Conservation (phyloP, 2,888 invertebrate species). For the Thelaira solivaga region DNA sequence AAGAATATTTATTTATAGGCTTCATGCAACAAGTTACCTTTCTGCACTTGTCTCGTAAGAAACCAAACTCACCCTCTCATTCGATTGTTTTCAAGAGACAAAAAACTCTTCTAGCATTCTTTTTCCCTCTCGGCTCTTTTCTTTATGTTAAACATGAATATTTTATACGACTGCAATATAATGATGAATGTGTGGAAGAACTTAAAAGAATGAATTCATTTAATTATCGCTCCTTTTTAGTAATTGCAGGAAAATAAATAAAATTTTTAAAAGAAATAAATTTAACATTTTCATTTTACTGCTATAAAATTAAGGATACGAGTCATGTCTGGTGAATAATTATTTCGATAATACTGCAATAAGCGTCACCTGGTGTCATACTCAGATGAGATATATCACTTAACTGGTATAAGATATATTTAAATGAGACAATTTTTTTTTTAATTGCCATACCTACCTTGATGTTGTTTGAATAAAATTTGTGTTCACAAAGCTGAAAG, state of each 20-base stretch:
- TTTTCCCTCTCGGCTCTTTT: neutral
- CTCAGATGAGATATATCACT: no score
- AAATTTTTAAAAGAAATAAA: neutral
- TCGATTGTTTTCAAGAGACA: neutral
- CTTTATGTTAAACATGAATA: slow-evolving; percentile 10
- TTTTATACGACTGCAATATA: slow-evolving; percentile 37
- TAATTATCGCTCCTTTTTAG: neutral
- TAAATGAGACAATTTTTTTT: no score
- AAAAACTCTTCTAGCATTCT: neutral
- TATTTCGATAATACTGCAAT: no score
- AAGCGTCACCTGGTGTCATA: no score
- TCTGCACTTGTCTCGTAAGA: slow-evolving; percentile 17
- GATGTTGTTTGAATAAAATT: no score
- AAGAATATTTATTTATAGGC: slow-evolving; percentile 69
- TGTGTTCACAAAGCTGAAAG: no score
- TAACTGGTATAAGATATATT: no score
- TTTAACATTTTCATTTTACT: no score
- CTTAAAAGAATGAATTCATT: slow-evolving; percentile 30
- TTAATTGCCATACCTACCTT: no score
- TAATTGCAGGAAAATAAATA: neutral
- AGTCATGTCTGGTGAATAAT: no score
- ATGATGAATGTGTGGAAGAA: neutral
- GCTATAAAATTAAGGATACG: no score
- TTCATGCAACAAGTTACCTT: slow-evolving; percentile 12
- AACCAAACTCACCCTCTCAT: slow-evolving; percentile 28